Base-by-base conservation (phyloP, 2,888 invertebrate genomes). In the Sinodicranocentrus sp. region DNA sequence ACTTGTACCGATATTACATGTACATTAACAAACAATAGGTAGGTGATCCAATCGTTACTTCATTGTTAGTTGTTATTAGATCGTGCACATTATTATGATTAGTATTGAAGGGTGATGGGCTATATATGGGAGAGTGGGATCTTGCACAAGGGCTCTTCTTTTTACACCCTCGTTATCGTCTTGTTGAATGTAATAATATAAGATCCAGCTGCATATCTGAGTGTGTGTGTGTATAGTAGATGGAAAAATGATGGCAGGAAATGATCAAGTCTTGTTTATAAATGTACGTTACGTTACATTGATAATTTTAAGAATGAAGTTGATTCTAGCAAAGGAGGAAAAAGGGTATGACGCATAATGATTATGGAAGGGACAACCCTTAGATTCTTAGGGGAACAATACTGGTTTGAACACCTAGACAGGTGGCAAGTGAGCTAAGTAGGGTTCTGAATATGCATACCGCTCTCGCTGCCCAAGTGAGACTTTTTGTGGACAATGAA, bases 391-490 rank as follows among this genome's bases (percentile, higher is more conserved):
- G 21, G 10, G 63, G 83, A 70, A 77, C 83, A 76, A 77, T 83
- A 77, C 71, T 72, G 83, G 48, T 82, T 61, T 73, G 75, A 82
- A 68, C 71, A 77, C 73, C 84, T 85, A 85, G 88, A 88, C 88
- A 88, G 88, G 88, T 88, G 88, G 88, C 85, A 84, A 86, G 83
- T 83, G 52, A 43, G 77, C 48, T 54, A 76, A 44, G n/a, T 57
- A 23, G 59, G n/a, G 61, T 61, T 39, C 39, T 80, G 63, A 70
- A 71, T 79, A 79, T 71, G 63, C 61, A 71, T 71, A 26, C 17
- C 26, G 23, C 43, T 26, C 23, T 19, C 52, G 54, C n/a, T n/a
- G 44, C 21, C 10, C 44, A 72, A 73, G 80, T 80, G n/a, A n/a
- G n/a, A n/a, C n/a, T n/a, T n/a, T n/a, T n/a, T n/a, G 72, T 73